These are phyloP conservation scores for Bufo bufo DNA, from an alignment of 2,113 vertebrate genomes.

Conservation along the genomic window DNA sequence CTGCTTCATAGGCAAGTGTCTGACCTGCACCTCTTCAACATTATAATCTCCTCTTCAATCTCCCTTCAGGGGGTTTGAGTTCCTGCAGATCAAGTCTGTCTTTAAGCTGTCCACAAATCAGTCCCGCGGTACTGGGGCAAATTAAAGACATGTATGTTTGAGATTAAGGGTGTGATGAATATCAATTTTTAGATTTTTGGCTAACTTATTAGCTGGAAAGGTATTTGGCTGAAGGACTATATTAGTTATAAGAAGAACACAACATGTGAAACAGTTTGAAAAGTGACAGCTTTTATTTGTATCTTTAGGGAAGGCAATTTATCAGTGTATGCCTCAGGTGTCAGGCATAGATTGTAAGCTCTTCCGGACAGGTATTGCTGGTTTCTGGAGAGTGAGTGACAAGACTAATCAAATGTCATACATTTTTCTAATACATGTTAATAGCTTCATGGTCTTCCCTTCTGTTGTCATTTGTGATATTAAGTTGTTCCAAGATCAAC, in stretches of 20 bases:
- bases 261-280: conserved; percentile 32
- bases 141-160: conserved; percentile 56
- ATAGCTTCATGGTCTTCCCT: not conserved
- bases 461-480: not conserved
- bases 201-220: conserved; percentile 48
- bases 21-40: conserved; percentile 56
- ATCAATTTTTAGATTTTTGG: conserved; percentile 53
- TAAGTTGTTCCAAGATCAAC: conserved; percentile 3
- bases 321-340: conserved; percentile 31
- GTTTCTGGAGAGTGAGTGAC: conserved; percentile 7
- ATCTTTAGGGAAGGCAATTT: conserved; percentile 27
- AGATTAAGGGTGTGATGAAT: conserved; percentile 57
- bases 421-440: conserved; percentile 17
- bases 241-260: conserved; percentile 29
- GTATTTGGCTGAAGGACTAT: conserved; percentile 58
- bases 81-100: conserved; percentile 55
- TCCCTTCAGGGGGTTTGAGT: conserved; percentile 51
- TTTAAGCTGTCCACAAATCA: conserved; percentile 52
- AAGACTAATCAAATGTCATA: conserved; percentile 28
- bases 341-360: conserved; percentile 20
- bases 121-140: conserved; percentile 50
- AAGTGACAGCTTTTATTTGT: conserved; percentile 36
- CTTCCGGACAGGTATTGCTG: conserved; percentile 12
- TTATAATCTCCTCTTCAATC: conserved; percentile 47
- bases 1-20: conserved; percentile 51